Conservation (phyloP, 1,140 invertebrate genomes). For the Euura lappo region DNA sequence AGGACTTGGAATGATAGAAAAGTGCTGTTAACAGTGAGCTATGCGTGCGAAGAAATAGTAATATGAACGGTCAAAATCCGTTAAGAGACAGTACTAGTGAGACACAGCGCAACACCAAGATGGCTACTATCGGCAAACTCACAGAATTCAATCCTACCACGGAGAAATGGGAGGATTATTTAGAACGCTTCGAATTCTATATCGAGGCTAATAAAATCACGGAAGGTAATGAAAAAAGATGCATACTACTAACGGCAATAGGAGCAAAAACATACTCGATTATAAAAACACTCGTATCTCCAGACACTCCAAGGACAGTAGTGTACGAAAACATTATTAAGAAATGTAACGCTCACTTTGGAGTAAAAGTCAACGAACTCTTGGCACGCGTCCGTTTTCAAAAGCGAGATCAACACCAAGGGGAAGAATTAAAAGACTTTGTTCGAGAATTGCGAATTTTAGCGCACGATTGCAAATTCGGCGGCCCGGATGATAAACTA, state of each 20-base stretch:
- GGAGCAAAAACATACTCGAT: conserved; percentile 8
- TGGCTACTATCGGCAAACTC: conserved; percentile 13
- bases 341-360: conserved; percentile 7
- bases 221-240: conserved; percentile 6
- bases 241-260: conserved; percentile 10
- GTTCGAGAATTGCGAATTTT: conserved; percentile 4
- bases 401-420: conserved; percentile 11
- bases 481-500: conserved; percentile 7
- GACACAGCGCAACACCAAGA: conserved; percentile 3
- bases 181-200: conserved; percentile 11
- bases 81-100: neutral
- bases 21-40: too few relatives aligned
- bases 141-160: conserved; percentile 7
- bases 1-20: too few relatives aligned
- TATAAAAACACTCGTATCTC: conserved; percentile 10
- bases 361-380: conserved; percentile 12
- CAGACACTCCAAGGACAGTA: conserved; percentile 7
- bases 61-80: too few relatives aligned
- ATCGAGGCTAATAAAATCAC: conserved; percentile 3
- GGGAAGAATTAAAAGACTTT: conserved; percentile 7
- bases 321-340: neutral
- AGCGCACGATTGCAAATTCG: conserved; percentile 13
- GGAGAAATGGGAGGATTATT: conserved; percentile 5
- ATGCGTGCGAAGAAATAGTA: too few relatives aligned
- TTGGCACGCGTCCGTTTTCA: conserved; percentile 9